Percentiles rank a stretch among this genome's conserved stretches.
phyloP scores from a whole-genome alignment of 2,113 vertebrate genomes.

The Myanophis thanlyinensis region DNA sequence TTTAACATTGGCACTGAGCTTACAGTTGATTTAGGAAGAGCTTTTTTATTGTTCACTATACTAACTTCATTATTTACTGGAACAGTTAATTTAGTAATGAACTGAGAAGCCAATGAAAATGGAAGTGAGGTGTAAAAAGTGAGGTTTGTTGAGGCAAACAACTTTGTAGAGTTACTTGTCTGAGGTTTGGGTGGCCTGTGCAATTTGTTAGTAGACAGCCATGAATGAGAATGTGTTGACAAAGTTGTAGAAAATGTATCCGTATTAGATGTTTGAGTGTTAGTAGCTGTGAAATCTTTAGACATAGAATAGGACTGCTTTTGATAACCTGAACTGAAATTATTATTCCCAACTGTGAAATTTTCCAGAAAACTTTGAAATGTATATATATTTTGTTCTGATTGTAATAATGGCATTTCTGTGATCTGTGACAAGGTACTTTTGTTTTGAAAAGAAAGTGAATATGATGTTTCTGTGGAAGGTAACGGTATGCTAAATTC shows the following conservation, averaged over 20 bases:
- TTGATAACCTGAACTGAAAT: background rate
- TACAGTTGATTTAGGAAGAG: constrained; percentile 16
- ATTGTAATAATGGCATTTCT: background rate
- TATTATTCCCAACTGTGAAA: background rate
- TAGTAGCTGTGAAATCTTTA: constrained; percentile 11
- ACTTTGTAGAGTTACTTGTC: constrained; percentile 22
- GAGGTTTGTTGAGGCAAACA: constrained; percentile 20
- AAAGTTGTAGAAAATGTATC: background rate
- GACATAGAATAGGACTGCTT: background rate
- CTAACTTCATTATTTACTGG: constrained; percentile 39
- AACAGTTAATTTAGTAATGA: constrained; percentile 41
- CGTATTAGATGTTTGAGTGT: background rate
- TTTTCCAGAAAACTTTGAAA: constrained; percentile 22
- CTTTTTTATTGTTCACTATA: constrained; percentile 10
- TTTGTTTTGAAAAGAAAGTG: background rate
- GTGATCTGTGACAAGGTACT: background rate
- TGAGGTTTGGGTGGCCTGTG: constrained; percentile 12
- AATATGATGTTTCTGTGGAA: constrained; percentile 30
- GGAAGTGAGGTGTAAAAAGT: constrained; percentile 3
- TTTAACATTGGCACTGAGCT: background rate
- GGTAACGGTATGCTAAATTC: background rate
- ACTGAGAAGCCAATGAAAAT: constrained; percentile 40
- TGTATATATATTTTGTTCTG: background rate
- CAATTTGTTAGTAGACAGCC: constrained; percentile 21
- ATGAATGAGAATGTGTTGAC: background rate